Evolutionary conservation across 2,888 invertebrate genomes (phyloP).

Genomic region (Philhelius pedissequus): DNA sequence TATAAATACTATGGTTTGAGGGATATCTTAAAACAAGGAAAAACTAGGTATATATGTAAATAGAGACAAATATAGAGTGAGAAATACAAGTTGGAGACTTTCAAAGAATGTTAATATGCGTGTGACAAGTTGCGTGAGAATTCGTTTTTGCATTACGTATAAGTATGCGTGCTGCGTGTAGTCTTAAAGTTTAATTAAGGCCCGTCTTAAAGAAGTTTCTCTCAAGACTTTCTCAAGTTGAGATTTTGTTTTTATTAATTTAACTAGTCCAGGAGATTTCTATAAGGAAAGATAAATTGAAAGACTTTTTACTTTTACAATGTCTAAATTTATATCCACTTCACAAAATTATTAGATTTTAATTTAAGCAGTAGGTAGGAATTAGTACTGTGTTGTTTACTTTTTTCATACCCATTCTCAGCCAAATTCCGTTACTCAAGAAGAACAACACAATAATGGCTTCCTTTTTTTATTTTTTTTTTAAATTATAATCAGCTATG

Average conservation of each 20-base stretch:
- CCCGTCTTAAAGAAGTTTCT: not conserved
- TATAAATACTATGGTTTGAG: not conserved
- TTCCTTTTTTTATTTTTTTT: too few species aligned
- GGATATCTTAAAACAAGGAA: not conserved
- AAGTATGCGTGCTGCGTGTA: not conserved
- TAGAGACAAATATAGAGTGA: not conserved
- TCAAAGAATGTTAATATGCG: not conserved
- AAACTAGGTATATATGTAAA: not conserved
- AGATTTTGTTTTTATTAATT: not conserved
- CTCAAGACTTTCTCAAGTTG: not conserved
- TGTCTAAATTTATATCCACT: too few species aligned
- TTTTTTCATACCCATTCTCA: too few species aligned
- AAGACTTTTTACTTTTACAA: too few species aligned
- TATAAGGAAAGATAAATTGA: too few species aligned
- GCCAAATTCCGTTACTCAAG: too few species aligned
- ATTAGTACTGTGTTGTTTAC: too few species aligned
- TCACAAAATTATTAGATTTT: too few species aligned
- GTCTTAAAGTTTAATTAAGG: not conserved
- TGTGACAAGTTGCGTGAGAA: not conserved
- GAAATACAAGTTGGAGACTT: not conserved
- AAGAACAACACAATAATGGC: too few species aligned
- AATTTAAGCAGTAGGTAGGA: too few species aligned
- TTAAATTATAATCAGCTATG: too few species aligned
- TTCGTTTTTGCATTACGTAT: not conserved
- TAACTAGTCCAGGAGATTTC: too few species aligned